Base-by-base conservation (phyloP, 2,797 vertebrate species). In the Oreonectes daqikongensis region DNA sequence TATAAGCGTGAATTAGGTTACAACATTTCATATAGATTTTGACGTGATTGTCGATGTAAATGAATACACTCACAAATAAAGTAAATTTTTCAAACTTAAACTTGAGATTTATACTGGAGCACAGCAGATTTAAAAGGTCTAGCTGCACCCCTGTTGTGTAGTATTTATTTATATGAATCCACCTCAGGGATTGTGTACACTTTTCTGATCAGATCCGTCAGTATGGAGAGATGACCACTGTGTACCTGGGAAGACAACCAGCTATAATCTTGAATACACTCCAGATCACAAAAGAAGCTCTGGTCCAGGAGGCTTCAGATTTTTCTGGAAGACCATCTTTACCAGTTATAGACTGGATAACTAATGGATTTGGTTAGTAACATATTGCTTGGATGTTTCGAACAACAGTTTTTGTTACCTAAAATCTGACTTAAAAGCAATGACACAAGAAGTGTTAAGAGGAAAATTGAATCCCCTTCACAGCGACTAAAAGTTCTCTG, bases 281-380 rank as follows among this genome's bases (percentile, higher is more conserved):
- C 1, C 63, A 83, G 24, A 6, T 79, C 20, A 38, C 15, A 10
- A 83, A 81, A 57, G 79, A 81, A 48, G 76, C 79, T 0, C 30
- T 83, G 26, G 69, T 79, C 7, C 68, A 79, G 57, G 71, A 83
- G 0, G 59, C 42, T 12, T 20, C 22, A 4, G 28, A 40, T 12
- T 83, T 65, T 68, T 69, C 76, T 11, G 79, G 82, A 48, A 81
- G 82, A 44, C 82, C 82, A 0, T 0, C 1, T 17, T 0, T 76
- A 0, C 79, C 76, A 14, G 8, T 81, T 52, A 65, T 79, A 14
- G 3, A 81, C 0, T 83, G 72, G 82, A 2, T 66, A 28, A 79
- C 55, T n/a, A 40, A 69, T 0, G 79, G 79, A 11, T n/a, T 61
- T 0, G 81, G 81, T 83, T 46, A 79, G 77, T 72, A 8, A 73